Evolutionary conservation across 2,797 vertebrate genomes (phyloP).

Genomic region (Antrozous pallidus): DNA sequence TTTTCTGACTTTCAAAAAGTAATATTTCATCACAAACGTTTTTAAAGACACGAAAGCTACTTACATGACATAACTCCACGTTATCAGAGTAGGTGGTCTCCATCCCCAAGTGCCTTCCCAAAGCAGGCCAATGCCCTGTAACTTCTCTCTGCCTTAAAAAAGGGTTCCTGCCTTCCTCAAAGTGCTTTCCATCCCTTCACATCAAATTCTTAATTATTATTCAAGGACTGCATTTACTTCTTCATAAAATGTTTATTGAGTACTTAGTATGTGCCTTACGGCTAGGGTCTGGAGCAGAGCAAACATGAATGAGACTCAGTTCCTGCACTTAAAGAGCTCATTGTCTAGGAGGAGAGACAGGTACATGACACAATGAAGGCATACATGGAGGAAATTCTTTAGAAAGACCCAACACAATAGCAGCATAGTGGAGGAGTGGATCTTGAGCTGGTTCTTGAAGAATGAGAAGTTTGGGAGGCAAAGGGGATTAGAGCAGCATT

Average conservation of each 20-base stretch:
- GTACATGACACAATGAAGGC: neutral
- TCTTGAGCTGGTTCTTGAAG: conserved; percentile 17
- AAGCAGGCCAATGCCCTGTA: neutral
- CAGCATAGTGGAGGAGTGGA: neutral
- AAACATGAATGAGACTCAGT: conserved; percentile 45
- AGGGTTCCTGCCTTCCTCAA: neutral
- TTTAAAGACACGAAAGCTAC: neutral
- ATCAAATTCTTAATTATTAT: conserved; percentile 52
- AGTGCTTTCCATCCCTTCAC: neutral
- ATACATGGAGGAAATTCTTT: neutral
- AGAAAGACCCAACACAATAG: neutral
- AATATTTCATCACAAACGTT: neutral
- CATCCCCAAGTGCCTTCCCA: neutral
- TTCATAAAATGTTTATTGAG: conserved; percentile 68
- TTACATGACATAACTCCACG: neutral
- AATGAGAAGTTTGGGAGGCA: neutral
- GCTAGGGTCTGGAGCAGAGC: conserved; percentile 39
- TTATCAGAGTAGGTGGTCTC: neutral
- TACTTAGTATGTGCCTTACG: conserved; percentile 57
- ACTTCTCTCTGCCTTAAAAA: neutral
- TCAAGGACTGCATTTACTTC: conserved; percentile 33
- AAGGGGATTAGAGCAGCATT: neutral
- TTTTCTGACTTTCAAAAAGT: neutral
- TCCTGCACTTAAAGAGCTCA: conserved; percentile 37
- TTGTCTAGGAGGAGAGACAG: conserved; percentile 31